phyloP scores from a whole-genome alignment of 2,113 vertebrate genomes.

The Alligator mississippiensis region DNA sequence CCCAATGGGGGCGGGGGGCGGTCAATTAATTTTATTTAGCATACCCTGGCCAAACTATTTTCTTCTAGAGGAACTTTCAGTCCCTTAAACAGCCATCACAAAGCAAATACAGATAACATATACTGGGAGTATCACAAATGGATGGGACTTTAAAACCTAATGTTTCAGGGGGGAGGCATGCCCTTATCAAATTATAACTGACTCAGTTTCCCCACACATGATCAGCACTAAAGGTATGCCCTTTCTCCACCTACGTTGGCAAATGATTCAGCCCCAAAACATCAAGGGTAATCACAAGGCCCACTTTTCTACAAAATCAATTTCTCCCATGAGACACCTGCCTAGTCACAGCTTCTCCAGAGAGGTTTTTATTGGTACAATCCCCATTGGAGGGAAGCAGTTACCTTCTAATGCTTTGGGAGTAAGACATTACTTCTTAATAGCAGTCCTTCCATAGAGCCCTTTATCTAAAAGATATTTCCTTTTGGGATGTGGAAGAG shows the following conservation, averaged over 20 bases:
- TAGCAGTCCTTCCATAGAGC: not conserved
- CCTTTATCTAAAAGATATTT: not conserved
- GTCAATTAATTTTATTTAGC: not conserved
- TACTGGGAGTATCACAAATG: not conserved
- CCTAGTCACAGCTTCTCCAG: not conserved
- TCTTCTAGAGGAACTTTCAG: not conserved
- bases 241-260: not conserved
- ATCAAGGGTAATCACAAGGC: not conserved
- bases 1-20: rapidly evolving
- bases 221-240: not conserved
- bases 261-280: not conserved
- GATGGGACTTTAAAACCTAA: not conserved
- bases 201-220: not conserved
- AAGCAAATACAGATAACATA: not conserved
- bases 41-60: not conserved
- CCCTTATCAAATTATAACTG: not conserved
- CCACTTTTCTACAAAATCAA: not conserved
- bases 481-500: not conserved
- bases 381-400: not conserved
- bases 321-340: not conserved
- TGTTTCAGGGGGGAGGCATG: not conserved
- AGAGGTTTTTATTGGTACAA: not conserved
- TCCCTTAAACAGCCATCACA: not conserved
- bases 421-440: not conserved
- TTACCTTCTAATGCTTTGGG: too few species aligned